A percentile compares a stretch with the other conserved stretches of the same genome.
Evolutionary conservation across 2,797 vertebrate species (phyloP).

Genomic region (Channa striata): DNA sequence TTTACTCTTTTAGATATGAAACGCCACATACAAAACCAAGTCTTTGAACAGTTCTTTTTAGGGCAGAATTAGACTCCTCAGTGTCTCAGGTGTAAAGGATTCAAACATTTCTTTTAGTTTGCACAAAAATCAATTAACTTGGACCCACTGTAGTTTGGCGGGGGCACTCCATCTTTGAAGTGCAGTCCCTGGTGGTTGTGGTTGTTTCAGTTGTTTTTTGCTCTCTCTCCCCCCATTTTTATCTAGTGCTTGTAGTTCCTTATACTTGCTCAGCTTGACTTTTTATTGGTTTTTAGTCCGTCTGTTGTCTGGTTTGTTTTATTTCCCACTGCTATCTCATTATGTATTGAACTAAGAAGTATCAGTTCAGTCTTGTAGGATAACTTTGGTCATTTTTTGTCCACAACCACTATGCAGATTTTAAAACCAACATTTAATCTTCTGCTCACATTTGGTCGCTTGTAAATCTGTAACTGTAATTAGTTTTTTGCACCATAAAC

Average conservation of each 20-base stretch:
- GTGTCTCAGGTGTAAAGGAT: conserved; percentile 6
- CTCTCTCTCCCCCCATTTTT: conserved; percentile 4
- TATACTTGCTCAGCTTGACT: conserved; percentile 11
- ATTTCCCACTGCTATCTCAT: conserved; percentile 7
- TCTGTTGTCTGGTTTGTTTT: neutral
- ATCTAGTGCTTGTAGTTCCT: conserved; percentile 11
- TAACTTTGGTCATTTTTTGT: too few species aligned
- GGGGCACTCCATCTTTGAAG: conserved; percentile 22
- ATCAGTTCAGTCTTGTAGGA: too few species aligned
- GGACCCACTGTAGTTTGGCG: conserved; percentile 26
- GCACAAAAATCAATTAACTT: conserved; percentile 51
- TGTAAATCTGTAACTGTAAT: too few species aligned
- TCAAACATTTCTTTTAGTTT: conserved; percentile 32
- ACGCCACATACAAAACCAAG: neutral
- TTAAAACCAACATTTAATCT: too few species aligned
- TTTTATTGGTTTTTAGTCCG: conserved; percentile 12
- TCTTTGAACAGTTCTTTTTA: conserved; percentile 3
- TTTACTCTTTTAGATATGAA: neutral
- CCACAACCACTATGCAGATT: too few species aligned
- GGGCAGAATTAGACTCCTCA: conserved; percentile 13
- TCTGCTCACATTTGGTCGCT: too few species aligned
- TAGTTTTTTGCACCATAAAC: too few species aligned
- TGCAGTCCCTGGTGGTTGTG: conserved; percentile 1
- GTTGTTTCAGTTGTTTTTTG: conserved; percentile 14
- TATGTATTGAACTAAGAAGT: neutral